Percentiles rank a stretch among this genome's conserved stretches.
Conservation (phyloP, 2,113 vertebrate species). For the Phaethornis superciliosus region DNA sequence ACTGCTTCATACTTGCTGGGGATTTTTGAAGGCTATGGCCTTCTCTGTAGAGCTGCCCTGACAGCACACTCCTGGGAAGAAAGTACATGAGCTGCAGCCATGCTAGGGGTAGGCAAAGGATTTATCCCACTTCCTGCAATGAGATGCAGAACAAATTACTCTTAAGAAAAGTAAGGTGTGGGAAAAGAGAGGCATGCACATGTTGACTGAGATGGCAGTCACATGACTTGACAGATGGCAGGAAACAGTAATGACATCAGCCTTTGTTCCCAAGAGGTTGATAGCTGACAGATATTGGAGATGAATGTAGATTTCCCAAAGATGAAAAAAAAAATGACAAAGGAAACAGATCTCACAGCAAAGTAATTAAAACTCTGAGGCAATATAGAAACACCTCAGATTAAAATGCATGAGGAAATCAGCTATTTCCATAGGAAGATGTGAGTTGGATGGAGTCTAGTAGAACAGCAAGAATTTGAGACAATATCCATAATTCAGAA, state of each 20-base stretch:
- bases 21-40: too few species aligned
- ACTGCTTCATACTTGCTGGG: neutral
- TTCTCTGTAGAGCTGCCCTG: neutral
- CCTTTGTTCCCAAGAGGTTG: neutral
- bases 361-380: neutral
- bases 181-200: neutral
- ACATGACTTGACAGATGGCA: neutral
- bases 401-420: neutral
- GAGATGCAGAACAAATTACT: neutral
- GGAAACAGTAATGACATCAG: neutral
- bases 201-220: neutral
- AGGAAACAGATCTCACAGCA: neutral
- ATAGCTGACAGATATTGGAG: neutral
- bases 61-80: neutral
- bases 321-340: neutral
- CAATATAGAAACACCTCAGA: neutral
- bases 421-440: neutral
- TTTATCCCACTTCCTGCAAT: fast-evolving
- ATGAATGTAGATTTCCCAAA: neutral
- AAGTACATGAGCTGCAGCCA: fast-evolving
- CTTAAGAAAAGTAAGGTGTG: neutral
- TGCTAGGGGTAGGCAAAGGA: neutral
- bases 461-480: neutral
- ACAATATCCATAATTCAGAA: neutral
- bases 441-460: neutral